These are phyloP conservation scores for Cinclus mexicanus DNA, from an alignment of 2,113 vertebrate genomes.

Conservation along the genomic window DNA sequence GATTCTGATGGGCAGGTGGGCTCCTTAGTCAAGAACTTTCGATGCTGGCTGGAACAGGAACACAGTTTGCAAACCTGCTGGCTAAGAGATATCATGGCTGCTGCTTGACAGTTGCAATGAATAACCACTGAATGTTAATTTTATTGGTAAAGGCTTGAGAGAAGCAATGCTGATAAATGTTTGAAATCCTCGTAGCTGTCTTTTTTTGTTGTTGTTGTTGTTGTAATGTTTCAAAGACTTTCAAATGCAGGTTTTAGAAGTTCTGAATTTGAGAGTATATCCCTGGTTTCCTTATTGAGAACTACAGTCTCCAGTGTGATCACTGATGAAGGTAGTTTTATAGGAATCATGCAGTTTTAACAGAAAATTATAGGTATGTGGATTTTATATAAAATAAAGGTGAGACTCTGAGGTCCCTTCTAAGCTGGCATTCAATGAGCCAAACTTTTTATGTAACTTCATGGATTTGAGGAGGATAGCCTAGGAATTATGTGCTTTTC, in stretches of 20 bases:
- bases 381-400: not conserved
- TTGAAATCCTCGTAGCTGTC: not conserved
- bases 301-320: not conserved
- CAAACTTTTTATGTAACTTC: not conserved
- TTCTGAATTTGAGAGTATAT: not conserved
- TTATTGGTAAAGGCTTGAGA: not conserved
- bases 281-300: not conserved
- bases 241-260: not conserved
- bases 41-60: not conserved
- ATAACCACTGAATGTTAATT: not conserved
- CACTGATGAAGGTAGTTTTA: not conserved
- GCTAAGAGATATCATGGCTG: not conserved
- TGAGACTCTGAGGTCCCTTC: not conserved
- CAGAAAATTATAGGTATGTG: not conserved
- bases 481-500: not conserved
- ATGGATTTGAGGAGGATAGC: not conserved
- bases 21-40: conserved; percentile 5
- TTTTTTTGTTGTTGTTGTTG: not conserved
- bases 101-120: not conserved
- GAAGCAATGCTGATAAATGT: not conserved
- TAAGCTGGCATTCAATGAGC: not conserved
- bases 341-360: not conserved
- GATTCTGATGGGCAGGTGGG: conserved; percentile 4
- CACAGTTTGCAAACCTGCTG: not conserved
- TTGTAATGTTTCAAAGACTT: not conserved